phyloP scores from a whole-genome alignment of 2,113 vertebrate genomes.

The Percina caprodes region DNA sequence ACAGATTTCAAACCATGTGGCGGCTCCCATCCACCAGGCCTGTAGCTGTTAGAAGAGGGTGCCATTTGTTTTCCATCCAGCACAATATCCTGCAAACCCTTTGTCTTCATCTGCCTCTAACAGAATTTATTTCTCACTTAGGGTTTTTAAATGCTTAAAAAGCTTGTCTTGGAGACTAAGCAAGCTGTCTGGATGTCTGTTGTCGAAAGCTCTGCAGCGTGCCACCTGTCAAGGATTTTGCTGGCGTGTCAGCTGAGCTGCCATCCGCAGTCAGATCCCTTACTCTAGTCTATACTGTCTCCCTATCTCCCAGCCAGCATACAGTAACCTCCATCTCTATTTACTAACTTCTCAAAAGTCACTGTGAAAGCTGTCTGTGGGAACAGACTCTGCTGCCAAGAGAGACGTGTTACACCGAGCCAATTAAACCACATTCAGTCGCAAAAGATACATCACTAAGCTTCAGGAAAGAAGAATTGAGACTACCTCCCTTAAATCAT shows the following conservation, averaged over 20 bases:
- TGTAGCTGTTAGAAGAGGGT: neutral
- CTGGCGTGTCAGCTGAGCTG: conserved; percentile 41
- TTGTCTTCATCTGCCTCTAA: conserved; percentile 22
- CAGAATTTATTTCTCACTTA: conserved; percentile 19
- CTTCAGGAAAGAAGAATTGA: neutral
- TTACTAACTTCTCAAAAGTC: conserved; percentile 16
- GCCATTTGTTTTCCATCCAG: conserved; percentile 39
- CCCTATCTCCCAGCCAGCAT: conserved; percentile 6
- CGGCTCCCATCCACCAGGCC: conserved; percentile 20
- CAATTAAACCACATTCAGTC: neutral
- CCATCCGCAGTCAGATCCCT: conserved; percentile 2
- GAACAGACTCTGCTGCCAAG: conserved; percentile 14
- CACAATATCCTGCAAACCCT: conserved; percentile 16
- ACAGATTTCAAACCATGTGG: conserved; percentile 25
- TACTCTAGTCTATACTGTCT: conserved; percentile 8
- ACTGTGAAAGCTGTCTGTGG: neutral
- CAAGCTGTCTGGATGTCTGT: conserved; percentile 29
- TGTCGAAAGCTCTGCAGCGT: neutral
- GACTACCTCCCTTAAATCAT: too few species aligned
- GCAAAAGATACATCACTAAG: neutral
- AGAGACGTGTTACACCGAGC: neutral
- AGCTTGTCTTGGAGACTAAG: conserved; percentile 23
- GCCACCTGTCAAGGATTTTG: conserved; percentile 46
- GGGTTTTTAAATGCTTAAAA: conserved; percentile 35
- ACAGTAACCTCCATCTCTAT: conserved; percentile 16